These are phyloP conservation scores for Myiothlypis chrysogaster DNA, from an alignment of 2,797 vertebrate species.

Conservation along the genomic window DNA sequence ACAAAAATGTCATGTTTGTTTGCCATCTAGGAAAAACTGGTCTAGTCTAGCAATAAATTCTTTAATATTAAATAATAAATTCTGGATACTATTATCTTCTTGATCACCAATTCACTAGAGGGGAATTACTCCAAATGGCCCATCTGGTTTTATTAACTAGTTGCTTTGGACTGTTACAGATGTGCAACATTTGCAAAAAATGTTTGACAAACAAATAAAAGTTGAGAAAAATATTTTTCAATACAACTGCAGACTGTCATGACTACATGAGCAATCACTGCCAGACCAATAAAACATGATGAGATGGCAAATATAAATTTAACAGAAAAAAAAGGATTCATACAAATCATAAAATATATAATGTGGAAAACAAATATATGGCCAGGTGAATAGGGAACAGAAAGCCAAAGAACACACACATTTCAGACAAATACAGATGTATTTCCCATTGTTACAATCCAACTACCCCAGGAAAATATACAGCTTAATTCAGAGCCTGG, in stretches of 20 bases:
- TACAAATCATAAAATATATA: neutral
- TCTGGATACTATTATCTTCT: neutral
- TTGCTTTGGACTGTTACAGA: neutral
- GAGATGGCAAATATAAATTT: neutral
- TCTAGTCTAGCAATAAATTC: neutral
- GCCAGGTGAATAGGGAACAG: neutral
- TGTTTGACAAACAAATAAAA: neutral
- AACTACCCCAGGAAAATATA: neutral
- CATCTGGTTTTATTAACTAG: constrained; percentile 14
- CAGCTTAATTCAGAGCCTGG: neutral
- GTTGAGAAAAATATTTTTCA: neutral
- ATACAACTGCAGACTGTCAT: neutral
- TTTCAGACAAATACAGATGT: neutral
- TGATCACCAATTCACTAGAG: neutral
- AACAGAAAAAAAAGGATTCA: neutral
- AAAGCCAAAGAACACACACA: neutral
- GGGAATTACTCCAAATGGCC: neutral
- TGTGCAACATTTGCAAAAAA: neutral
- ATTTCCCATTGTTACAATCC: neutral
- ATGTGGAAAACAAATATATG: neutral
- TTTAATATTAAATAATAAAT: neutral
- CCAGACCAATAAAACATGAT: neutral
- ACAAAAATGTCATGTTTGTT: neutral
- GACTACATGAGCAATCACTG: neutral
- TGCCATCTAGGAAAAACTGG: neutral